Percentiles rank a stretch among this genome's conserved stretches.
Evolutionary conservation across 2,888 invertebrate genomes (phyloP).

Genomic region (Caenorhabditis macrosperma): DNA sequence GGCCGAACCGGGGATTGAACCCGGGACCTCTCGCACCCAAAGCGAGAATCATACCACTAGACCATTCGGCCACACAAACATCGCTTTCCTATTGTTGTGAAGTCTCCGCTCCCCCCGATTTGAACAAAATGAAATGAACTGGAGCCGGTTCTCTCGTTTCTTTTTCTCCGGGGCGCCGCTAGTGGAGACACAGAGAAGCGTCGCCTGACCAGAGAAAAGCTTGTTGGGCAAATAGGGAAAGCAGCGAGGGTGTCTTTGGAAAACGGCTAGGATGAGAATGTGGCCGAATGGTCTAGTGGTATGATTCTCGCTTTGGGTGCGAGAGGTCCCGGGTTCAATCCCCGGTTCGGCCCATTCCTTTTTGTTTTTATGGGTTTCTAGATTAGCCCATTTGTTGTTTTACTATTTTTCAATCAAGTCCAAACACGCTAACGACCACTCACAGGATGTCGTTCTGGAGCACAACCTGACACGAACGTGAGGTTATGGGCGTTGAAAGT

Average conservation of each 20-base stretch:
- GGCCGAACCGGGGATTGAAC: constrained; percentile 77
- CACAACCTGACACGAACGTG: constrained; percentile 20
- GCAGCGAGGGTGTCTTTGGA: no score
- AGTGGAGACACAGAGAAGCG: no score
- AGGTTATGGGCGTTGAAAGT: neutral
- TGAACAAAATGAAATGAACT: no score
- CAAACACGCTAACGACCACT: neutral
- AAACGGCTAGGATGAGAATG: neutral
- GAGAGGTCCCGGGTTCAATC: constrained; percentile 80
- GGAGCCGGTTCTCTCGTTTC: no score
- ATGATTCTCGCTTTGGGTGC: constrained; percentile 81
- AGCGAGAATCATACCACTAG: constrained; percentile 80
- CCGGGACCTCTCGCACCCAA: constrained; percentile 80
- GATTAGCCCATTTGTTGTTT: no score
- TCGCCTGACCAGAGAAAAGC: no score
- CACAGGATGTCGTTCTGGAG: constrained; percentile 30
- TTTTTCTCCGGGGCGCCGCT: no score
- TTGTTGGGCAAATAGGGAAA: no score
- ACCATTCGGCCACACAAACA: constrained; percentile 68
- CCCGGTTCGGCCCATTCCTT: constrained; percentile 69
- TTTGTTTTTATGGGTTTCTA: neutral
- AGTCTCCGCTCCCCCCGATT: no score
- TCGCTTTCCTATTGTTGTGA: no score
- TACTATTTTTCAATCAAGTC: no score
- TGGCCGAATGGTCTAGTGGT: constrained; percentile 79